Evolutionary conservation across 2,888 invertebrate genomes (phyloP).

Genomic region (Margaritifera margaritifera): DNA sequence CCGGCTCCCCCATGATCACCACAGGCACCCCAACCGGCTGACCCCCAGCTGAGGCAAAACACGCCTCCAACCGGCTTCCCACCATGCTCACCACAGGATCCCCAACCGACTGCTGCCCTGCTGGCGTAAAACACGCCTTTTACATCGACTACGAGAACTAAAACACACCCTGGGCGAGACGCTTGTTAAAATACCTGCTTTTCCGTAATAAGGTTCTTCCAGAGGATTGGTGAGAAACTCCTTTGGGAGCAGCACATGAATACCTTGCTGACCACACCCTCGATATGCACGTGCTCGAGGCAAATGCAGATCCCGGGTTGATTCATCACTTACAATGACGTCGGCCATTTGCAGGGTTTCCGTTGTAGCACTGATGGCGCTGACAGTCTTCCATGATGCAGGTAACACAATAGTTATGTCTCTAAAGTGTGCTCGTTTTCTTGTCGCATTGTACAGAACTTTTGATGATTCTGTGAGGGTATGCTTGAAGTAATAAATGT

Average conservation of each 20-base stretch:
- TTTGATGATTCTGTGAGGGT: slow-evolving; percentile 77
- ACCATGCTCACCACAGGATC: not conserved
- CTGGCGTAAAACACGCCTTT: too few species aligned
- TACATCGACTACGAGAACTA: not conserved
- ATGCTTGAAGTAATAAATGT: slow-evolving; percentile 67
- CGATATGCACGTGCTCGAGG: slow-evolving; percentile 50
- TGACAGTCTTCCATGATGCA: slow-evolving; percentile 74
- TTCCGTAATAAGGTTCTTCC: slow-evolving; percentile 3
- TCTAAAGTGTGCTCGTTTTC: slow-evolving; percentile 74
- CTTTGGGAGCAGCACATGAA: slow-evolving; percentile 53
- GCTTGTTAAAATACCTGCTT: slow-evolving; percentile 8
- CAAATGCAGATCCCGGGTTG: slow-evolving; percentile 22
- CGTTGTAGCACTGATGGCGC: slow-evolving; percentile 24
- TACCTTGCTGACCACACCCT: slow-evolving; percentile 58
- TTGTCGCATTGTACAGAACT: slow-evolving; percentile 77
- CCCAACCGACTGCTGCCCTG: not conserved
- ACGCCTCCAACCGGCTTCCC: too few species aligned
- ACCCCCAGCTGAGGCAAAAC: too few species aligned
- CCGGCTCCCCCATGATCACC: too few species aligned
- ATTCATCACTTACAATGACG: slow-evolving; percentile 73
- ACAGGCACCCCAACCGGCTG: not conserved
- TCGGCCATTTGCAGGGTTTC: slow-evolving; percentile 73
- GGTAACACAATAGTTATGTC: slow-evolving; percentile 79
- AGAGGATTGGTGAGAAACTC: slow-evolving; percentile 45
- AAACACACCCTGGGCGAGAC: not conserved